These are phyloP conservation scores for Chlorospingus flavigularis DNA, from an alignment of 2,797 vertebrate species.

Conservation along the genomic window DNA sequence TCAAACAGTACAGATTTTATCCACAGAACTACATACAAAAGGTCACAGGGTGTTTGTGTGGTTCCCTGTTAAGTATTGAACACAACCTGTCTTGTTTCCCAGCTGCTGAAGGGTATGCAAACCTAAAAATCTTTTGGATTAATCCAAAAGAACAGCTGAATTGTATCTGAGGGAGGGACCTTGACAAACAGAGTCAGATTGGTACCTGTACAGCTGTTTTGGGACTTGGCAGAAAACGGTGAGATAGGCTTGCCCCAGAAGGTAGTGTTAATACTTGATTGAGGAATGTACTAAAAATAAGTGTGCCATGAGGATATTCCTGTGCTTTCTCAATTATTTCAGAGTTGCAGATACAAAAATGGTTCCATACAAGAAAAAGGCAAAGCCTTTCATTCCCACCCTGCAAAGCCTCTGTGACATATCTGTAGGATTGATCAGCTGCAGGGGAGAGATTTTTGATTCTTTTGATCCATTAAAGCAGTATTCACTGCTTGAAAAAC, in stretches of 20 bases:
- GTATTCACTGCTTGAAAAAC: neutral
- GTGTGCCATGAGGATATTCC: neutral
- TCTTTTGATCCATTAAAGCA: neutral
- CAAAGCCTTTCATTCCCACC: neutral
- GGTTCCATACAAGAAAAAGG: neutral
- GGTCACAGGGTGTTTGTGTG: neutral
- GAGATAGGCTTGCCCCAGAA: neutral
- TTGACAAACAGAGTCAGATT: neutral
- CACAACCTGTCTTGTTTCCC: neutral
- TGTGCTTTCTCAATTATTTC: neutral
- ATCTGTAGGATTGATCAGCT: neutral
- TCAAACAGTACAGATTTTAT: neutral
- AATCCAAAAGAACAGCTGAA: neutral
- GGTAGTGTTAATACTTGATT: neutral
- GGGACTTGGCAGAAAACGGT: neutral
- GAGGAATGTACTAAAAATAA: neutral
- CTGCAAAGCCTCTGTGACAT: neutral
- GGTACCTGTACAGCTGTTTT: neutral
- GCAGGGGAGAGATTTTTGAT: neutral
- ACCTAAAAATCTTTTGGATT: neutral
- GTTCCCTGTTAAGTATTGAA: neutral
- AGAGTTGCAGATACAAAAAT: neutral
- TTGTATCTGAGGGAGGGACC: neutral
- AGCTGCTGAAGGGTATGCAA: neutral
- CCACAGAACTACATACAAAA: neutral